These are phyloP conservation scores for Eriocheir sinensis DNA, from an alignment of 1,140 invertebrate species.

Conservation along the genomic window DNA sequence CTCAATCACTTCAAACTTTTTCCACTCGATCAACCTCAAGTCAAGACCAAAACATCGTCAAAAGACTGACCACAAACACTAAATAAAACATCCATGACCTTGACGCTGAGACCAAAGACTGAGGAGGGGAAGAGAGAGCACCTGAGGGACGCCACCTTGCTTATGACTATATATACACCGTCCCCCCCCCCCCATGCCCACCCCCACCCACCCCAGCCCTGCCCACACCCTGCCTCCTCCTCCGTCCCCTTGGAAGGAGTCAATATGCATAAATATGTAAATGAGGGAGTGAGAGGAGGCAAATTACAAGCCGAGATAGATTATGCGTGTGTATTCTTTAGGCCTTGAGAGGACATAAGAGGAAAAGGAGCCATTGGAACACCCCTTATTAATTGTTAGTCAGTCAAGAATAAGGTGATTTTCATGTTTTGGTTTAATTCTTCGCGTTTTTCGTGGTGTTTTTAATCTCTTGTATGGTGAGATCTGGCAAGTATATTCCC, in stretches of 20 bases:
- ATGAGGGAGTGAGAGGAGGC: conserved; percentile 53
- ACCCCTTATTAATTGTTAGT: background rate
- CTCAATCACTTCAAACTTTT: too few relatives aligned
- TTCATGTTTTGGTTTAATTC: background rate
- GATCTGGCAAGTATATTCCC: background rate
- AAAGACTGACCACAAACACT: too few relatives aligned
- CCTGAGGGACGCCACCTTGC: background rate
- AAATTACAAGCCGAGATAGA: conserved; percentile 64
- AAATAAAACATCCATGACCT: background rate
- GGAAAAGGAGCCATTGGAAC: background rate
- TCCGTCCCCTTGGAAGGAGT: conserved; percentile 44
- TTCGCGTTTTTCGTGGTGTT: background rate
- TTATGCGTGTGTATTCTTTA: conserved; percentile 8
- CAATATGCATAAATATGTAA: conserved; percentile 70
- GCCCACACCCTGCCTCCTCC: background rate
- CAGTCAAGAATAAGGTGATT: background rate
- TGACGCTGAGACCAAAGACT: background rate
- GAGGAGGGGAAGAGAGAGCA: background rate
- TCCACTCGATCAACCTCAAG: too few relatives aligned
- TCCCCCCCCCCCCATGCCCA: background rate
- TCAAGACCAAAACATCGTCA: too few relatives aligned
- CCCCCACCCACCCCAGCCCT: too few relatives aligned
- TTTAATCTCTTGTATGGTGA: background rate
- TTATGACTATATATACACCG: conserved; percentile 37
- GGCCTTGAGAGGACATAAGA: background rate